These are phyloP conservation scores for Nomada flava DNA, from an alignment of 2,888 invertebrate genomes.

Conservation along the genomic window DNA sequence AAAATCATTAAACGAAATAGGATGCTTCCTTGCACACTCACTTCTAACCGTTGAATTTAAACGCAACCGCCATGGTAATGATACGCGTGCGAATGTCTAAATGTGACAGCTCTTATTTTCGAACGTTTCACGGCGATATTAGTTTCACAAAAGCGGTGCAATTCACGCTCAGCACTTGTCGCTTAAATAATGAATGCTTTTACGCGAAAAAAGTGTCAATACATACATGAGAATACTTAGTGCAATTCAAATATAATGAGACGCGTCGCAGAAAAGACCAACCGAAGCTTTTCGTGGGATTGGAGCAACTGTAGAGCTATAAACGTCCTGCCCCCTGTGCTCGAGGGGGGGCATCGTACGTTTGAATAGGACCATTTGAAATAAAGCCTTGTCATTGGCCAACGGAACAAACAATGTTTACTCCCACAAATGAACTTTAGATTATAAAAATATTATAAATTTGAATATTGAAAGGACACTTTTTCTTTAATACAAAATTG, in stretches of 20 bases:
- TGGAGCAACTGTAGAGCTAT: constrained; percentile 49
- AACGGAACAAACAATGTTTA: background rate
- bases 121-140: background rate
- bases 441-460: background rate
- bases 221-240: constrained; percentile 2
- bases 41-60: constrained; percentile 79
- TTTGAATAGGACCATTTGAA: constrained; percentile 52
- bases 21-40: constrained; percentile 21
- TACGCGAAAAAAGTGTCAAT: background rate
- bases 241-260: constrained; percentile 45
- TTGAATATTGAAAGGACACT: background rate
- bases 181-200: background rate
- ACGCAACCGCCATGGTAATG: constrained; percentile 74
- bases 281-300: constrained; percentile 50
- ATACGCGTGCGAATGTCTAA: constrained; percentile 27
- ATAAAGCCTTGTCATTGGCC: constrained; percentile 49
- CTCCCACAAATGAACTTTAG: background rate
- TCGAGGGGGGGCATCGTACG: constrained; percentile 33
- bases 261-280: constrained; percentile 29
- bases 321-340: constrained; percentile 6
- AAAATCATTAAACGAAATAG: background rate
- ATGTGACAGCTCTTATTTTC: constrained; percentile 48
- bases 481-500: background rate
- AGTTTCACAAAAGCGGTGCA: background rate
- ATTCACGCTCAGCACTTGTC: background rate